A percentile compares a stretch with the other conserved stretches of the same genome.
Evolutionary conservation across 2,113 vertebrate genomes (phyloP).

Genomic region (Melanostigma gelatinosum): DNA sequence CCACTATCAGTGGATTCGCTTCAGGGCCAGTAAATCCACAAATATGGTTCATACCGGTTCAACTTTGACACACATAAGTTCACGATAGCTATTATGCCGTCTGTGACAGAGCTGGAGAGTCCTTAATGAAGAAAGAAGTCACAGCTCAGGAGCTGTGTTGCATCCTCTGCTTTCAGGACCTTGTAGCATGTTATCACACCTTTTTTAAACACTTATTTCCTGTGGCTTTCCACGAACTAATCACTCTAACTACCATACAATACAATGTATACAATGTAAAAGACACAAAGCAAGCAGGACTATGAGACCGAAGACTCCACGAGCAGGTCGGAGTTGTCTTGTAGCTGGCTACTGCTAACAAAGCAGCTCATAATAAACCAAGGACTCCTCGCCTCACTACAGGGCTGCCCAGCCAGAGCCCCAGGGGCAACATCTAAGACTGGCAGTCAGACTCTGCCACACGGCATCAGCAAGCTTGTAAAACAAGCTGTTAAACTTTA

Average conservation of each 20-base stretch:
- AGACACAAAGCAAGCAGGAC: conserved; percentile 26
- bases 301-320: conserved; percentile 44
- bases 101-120: neutral
- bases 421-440: conserved; percentile 46
- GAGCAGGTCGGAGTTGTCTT: conserved; percentile 60
- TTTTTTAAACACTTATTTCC: neutral
- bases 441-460: conserved; percentile 35
- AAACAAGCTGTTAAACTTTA: conserved; percentile 75
- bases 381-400: conserved; percentile 38
- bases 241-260: neutral
- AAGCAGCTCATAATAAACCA: conserved; percentile 54
- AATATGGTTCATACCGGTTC: neutral
- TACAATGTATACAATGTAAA: conserved; percentile 20
- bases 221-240: neutral
- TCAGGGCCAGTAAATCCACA: neutral
- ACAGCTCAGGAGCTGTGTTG: neutral
- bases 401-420: conserved; percentile 50
- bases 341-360: conserved; percentile 43
- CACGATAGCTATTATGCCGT: neutral
- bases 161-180: neutral
- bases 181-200: neutral
- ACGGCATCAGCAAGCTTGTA: conserved; percentile 61
- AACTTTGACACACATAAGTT: conserved; percentile 4
- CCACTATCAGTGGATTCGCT: neutral
- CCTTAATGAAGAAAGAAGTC: neutral